These are phyloP conservation scores for Dynastes maya DNA, from an alignment of 2,888 invertebrate genomes.

Conservation along the genomic window DNA sequence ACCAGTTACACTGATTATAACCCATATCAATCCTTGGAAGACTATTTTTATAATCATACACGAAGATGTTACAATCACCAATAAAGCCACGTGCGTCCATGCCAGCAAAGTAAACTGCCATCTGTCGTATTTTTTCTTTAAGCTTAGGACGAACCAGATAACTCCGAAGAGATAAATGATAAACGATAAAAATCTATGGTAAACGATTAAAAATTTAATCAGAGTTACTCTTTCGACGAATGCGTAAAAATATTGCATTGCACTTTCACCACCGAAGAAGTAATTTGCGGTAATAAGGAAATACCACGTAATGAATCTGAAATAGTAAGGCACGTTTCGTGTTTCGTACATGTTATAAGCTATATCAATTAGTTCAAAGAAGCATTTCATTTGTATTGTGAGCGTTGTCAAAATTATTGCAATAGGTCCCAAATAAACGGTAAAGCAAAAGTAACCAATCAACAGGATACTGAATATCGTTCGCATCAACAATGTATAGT, in stretches of 20 bases:
- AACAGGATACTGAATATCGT: conserved; percentile 95
- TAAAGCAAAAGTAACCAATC: conserved; percentile 90
- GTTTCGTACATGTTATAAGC: conserved; percentile 97
- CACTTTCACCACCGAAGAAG: conserved; percentile 98
- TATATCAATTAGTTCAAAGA: conserved; percentile 98
- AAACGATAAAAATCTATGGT: conserved; percentile 98
- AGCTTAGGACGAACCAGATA: conserved; percentile 96
- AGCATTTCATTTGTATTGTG: conserved; percentile 97
- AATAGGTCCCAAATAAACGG: conserved; percentile 94
- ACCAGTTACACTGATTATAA: conserved; percentile 97
- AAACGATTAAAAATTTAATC: conserved; percentile 88
- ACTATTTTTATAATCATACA: conserved; percentile 98
- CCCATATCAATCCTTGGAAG: conserved; percentile 94
- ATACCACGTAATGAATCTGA: conserved; percentile 98
- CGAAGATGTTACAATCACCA: conserved; percentile 97
- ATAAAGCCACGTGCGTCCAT: conserved; percentile 97
- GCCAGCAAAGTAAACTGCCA: conserved; percentile 98
- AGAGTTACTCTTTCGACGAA: conserved; percentile 75
- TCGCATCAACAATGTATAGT: conserved; percentile 77
- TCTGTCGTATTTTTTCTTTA: conserved; percentile 97
- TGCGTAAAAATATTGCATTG: conserved; percentile 96
- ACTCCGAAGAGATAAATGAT: conserved; percentile 95
- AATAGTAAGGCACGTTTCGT: conserved; percentile 93
- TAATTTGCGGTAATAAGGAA: conserved; percentile 97
- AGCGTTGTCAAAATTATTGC: conserved; percentile 95